These are phyloP conservation scores for Podocnemis expansa DNA, from an alignment of 2,113 vertebrate genomes.

Conservation along the genomic window DNA sequence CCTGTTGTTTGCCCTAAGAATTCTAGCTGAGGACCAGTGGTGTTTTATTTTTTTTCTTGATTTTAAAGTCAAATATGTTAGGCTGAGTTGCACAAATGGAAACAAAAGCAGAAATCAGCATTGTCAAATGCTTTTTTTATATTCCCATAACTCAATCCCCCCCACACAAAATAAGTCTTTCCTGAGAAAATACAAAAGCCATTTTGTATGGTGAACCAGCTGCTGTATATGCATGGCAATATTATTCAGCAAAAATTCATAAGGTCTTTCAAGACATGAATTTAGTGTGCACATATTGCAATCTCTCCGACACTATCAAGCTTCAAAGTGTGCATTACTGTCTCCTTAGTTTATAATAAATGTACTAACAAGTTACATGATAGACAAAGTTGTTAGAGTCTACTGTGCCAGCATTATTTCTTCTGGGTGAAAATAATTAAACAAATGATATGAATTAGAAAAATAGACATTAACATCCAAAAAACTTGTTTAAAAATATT, in stretches of 20 bases:
- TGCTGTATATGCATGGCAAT: not conserved
- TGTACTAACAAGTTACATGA: constrained; percentile 29
- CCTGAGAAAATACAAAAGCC: not conserved
- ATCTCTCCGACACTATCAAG: constrained; percentile 33
- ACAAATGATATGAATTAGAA: constrained; percentile 1
- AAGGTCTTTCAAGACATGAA: constrained; percentile 20
- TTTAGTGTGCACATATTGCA: constrained; percentile 21
- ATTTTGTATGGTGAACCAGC: constrained; percentile 7
- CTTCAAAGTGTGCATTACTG: constrained; percentile 31
- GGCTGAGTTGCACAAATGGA: not conserved
- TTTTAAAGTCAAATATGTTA: not conserved
- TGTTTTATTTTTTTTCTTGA: not conserved
- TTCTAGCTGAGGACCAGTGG: not conserved
- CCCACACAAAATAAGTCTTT: not conserved
- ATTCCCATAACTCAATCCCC: not conserved
- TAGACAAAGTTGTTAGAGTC: constrained; percentile 5
- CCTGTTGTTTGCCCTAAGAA: not conserved
- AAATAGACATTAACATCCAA: not conserved
- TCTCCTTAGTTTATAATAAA: constrained; percentile 35
- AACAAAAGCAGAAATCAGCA: not conserved
- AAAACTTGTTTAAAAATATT: not conserved
- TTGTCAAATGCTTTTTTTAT: not conserved
- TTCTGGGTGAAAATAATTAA: constrained; percentile 11
- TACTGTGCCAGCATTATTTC: constrained; percentile 1
- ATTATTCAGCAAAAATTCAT: constrained; percentile 49